phyloP scores from a whole-genome alignment of 2,113 vertebrate species.

The Calyptommatus sinebrachiatus region DNA sequence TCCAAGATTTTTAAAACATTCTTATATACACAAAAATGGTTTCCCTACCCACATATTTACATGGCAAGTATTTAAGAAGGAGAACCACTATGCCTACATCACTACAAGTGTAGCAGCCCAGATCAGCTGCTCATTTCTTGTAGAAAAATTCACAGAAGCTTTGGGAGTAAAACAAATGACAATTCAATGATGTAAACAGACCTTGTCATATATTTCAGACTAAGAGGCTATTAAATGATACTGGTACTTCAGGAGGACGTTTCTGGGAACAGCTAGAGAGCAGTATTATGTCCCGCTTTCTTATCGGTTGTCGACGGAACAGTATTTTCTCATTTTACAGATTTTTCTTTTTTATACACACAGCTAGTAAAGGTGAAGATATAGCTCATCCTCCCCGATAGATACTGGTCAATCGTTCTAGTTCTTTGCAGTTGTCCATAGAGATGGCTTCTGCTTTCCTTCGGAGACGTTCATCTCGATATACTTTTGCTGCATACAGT shows the following conservation, averaged over 20 bases:
- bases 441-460: constrained; percentile 92
- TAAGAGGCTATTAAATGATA: constrained; percentile 68
- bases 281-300: constrained; percentile 68
- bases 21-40: constrained; percentile 69
- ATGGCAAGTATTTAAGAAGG: constrained; percentile 66
- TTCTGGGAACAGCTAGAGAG: constrained; percentile 72
- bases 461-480: constrained; percentile 89
- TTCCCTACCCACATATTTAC: constrained; percentile 75
- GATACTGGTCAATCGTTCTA: constrained; percentile 90
- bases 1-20: constrained; percentile 59
- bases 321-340: constrained; percentile 67
- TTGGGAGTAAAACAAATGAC: constrained; percentile 66
- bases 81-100: constrained; percentile 69
- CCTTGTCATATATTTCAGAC: constrained; percentile 68
- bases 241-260: constrained; percentile 67
- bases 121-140: constrained; percentile 62
- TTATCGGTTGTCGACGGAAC: constrained; percentile 66
- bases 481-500: constrained; percentile 92
- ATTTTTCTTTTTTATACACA: constrained; percentile 44
- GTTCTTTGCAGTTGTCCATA: constrained; percentile 96
- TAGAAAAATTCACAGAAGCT: constrained; percentile 68
- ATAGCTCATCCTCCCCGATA: constrained; percentile 86
- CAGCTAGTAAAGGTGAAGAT: background rate
- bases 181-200: constrained; percentile 61
- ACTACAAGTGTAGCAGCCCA: constrained; percentile 65